Evolutionary conservation across 1,140 invertebrate species (phyloP).

Genomic region (Acromyrmex charruanus): DNA sequence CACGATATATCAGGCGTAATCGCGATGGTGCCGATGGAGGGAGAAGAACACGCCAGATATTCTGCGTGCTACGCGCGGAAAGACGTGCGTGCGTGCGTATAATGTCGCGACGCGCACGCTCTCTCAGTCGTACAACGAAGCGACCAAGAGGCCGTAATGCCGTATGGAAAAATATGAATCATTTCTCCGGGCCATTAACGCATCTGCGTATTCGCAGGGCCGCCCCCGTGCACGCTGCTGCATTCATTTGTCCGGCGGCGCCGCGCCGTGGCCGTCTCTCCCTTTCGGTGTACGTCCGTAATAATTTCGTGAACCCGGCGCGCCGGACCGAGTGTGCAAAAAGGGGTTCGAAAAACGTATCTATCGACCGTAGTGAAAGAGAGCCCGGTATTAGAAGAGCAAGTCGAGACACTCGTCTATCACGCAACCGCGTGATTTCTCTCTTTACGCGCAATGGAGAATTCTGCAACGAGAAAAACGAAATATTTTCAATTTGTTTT

Average conservation of each 20-base stretch:
- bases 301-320: constrained; percentile 75
- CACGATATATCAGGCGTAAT: constrained; percentile 40
- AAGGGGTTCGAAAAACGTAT: constrained; percentile 48
- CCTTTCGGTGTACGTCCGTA: constrained; percentile 65
- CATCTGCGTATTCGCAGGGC: constrained; percentile 68
- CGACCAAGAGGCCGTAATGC: not conserved
- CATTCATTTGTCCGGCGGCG: constrained; percentile 69
- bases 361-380: constrained; percentile 24
- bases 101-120: not conserved
- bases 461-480: not conserved
- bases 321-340: constrained; percentile 25
- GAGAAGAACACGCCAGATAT: constrained; percentile 10
- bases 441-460: not conserved
- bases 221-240: constrained; percentile 51
- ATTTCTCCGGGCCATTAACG: constrained; percentile 66
- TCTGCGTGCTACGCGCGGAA: not conserved
- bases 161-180: constrained; percentile 68
- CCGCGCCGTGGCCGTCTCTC: constrained; percentile 41
- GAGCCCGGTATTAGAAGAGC: constrained; percentile 28
- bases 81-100: not conserved
- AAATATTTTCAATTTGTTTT: not conserved
- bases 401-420: constrained; percentile 32
- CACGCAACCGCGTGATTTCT: constrained; percentile 18
- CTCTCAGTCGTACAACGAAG: not conserved
- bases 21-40: not conserved